Conservation (phyloP, 2,888 invertebrate species). For the Lycophotia porphyrea region DNA sequence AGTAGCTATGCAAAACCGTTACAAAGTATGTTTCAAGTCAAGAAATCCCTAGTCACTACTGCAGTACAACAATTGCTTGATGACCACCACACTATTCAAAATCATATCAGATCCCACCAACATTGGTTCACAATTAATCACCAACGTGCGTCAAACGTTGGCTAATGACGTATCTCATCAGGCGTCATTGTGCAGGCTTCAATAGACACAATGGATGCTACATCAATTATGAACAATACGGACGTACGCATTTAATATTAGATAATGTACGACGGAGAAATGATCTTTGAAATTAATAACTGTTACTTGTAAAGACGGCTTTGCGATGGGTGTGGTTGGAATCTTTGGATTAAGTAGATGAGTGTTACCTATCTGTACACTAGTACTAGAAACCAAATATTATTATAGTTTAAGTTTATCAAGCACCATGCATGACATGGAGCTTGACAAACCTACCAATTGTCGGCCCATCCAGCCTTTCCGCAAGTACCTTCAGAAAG, state of each 20-base stretch:
- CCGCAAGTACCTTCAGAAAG: too few relatives aligned
- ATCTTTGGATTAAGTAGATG: background rate
- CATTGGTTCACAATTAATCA: slow-evolving; percentile 51
- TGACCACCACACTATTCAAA: slow-evolving; percentile 12
- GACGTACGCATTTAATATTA: slow-evolving; percentile 55
- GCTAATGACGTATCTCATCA: slow-evolving; percentile 56
- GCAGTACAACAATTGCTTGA: too few relatives aligned
- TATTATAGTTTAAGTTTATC: too few relatives aligned
- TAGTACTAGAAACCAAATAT: background rate
- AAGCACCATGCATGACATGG: too few relatives aligned
- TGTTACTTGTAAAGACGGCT: slow-evolving; percentile 4
- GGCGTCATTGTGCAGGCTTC: slow-evolving; percentile 57
- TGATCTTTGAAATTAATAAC: slow-evolving; percentile 56
- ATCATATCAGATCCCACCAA: slow-evolving; percentile 35
- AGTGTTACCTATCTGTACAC: background rate
- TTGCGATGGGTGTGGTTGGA: background rate
- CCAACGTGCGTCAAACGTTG: slow-evolving; percentile 41
- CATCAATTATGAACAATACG: slow-evolving; percentile 61
- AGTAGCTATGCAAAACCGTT: background rate
- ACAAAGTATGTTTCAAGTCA: too few relatives aligned
- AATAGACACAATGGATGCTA: slow-evolving; percentile 55
- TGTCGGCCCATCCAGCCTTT: too few relatives aligned
- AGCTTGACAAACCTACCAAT: too few relatives aligned
- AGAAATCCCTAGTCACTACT: too few relatives aligned
- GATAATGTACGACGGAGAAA: slow-evolving; percentile 46